Base-by-base conservation (phyloP, 2,797 vertebrate genomes). In the Distichodus sexfasciatus region DNA sequence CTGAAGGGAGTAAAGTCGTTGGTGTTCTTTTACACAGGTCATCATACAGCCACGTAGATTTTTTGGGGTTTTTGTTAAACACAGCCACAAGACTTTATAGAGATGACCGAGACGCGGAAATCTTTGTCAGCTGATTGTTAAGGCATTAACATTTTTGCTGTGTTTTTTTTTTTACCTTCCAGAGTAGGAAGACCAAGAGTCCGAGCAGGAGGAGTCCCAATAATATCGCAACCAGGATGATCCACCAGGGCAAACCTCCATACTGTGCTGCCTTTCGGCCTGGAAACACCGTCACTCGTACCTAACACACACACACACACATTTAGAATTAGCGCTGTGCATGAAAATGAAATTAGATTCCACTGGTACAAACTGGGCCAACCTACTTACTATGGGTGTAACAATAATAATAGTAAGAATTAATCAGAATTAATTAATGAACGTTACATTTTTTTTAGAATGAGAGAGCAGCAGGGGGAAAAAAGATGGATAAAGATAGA, bases 181-280 rank as follows among this genome's bases (percentile, higher is more conserved):
- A 99, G 3, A 99, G 88, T 62, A 98, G 84, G 84, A 97, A 94
- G 36, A 94, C 92, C 83, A 99, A 67, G 0, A 99, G 83, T 3
- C 83, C 94, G 82, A 99, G 87, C 90, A 99, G 82, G 74, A 98
- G 80, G 66, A 99, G 91, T 26, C 91, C 93, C n/a, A 95, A 85
- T 60, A 98, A 90, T 79, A 99, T 80, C 26, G 97, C 93, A 77
- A 99, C 88, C 0, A 93, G 61, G 0, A 98, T 95, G 86, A 98
- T 94, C 97, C 97, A 99, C 96, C 95, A 98, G 0, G 94, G 91
- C 2, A 95, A 84, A 36, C 94, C 94, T 3, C 90, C 90, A 1
- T 92, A 87, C 33, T 91, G 90, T 8, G 91, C 86, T 9, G 70
- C 84, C 5, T 86, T 87, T 68, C 91, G 92, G 59, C 93, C 95